Evolutionary conservation across 2,888 invertebrate species (phyloP).

Genomic region (Hemicrepidius hirtus): DNA sequence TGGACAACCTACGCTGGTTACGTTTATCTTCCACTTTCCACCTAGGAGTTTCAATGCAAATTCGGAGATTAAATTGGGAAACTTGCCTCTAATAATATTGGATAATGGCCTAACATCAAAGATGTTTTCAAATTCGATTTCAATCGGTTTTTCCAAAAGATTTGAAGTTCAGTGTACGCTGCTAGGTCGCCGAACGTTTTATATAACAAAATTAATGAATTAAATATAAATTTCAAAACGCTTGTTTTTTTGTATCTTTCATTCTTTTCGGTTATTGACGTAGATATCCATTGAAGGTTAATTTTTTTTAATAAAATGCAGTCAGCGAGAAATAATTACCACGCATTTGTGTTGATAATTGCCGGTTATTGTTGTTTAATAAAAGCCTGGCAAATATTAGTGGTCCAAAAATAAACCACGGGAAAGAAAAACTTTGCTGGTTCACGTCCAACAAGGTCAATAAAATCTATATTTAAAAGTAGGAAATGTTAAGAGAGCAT

Average conservation of each 20-base stretch:
- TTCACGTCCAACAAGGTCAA: slow-evolving; percentile 10
- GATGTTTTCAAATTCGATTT: background rate
- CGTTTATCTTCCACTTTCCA: too few species aligned
- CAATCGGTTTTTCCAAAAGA: background rate
- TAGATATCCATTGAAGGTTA: background rate
- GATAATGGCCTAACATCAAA: background rate
- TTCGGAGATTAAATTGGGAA: too few species aligned
- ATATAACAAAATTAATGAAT: slow-evolving; percentile 5
- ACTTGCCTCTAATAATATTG: background rate
- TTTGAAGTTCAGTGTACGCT: slow-evolving; percentile 18
- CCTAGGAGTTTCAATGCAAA: too few species aligned
- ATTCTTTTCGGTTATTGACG: slow-evolving; percentile 27
- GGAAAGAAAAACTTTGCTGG: background rate
- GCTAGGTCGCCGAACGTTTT: background rate
- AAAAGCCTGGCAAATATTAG: background rate
- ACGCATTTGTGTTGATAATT: slow-evolving; percentile 2
- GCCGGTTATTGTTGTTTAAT: slow-evolving; percentile 12
- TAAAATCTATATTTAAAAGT: slow-evolving; percentile 23
- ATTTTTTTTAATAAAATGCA: background rate
- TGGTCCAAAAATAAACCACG: slow-evolving; percentile 7
- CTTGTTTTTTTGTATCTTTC: background rate
- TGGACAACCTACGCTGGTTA: too few species aligned
- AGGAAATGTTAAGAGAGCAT: slow-evolving; percentile 9
- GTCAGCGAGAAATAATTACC: slow-evolving; percentile 4
- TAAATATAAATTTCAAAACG: background rate